These are phyloP conservation scores for Brachypalpus laphriformis DNA, from an alignment of 2,888 invertebrate genomes.

Conservation along the genomic window DNA sequence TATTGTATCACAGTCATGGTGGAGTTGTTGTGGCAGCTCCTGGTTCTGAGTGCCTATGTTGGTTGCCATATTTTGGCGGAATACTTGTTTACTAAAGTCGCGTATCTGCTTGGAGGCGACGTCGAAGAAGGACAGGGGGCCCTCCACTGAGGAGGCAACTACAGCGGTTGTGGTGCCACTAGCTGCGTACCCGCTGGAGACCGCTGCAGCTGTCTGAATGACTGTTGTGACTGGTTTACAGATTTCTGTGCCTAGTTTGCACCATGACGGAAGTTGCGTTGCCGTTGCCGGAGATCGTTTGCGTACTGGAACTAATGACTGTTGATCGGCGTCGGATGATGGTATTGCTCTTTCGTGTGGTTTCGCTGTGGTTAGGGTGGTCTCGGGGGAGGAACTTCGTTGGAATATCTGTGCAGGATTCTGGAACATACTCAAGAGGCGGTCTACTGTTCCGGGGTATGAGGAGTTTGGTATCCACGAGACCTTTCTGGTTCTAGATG, in stretches of 20 bases:
- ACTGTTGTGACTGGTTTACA: conserved; percentile 73
- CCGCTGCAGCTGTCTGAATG: conserved; percentile 72
- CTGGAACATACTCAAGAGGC: conserved; percentile 87
- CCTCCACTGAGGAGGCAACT: conserved; percentile 74
- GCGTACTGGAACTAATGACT: conserved; percentile 69
- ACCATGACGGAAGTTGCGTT: conserved; percentile 69
- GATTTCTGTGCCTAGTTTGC: conserved; percentile 76
- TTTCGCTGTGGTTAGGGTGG: conserved; percentile 39
- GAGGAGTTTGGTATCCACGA: conserved; percentile 85
- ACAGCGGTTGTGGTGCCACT: conserved; percentile 71
- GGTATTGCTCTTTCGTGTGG: conserved; percentile 24
- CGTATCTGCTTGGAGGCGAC: conserved; percentile 80
- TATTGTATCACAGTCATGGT: conserved; percentile 82
- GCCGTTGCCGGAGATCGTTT: conserved; percentile 75
- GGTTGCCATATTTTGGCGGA: conserved; percentile 79
- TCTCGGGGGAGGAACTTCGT: conserved; percentile 81
- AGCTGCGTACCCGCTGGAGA: conserved; percentile 44
- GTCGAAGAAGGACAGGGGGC: conserved; percentile 79
- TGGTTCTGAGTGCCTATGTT: conserved; percentile 66
- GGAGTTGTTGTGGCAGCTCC: conserved; percentile 69
- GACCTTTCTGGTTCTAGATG: conserved; percentile 84
- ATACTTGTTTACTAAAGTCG: conserved; percentile 81
- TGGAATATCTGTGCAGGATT: conserved; percentile 86
- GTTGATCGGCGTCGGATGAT: conserved; percentile 52
- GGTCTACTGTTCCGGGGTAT: conserved; percentile 86